Percentiles rank a stretch among this genome's conserved stretches.
These are phyloP conservation scores for Prietella phreatophila DNA, from an alignment of 2,113 vertebrate species.

Conservation along the genomic window DNA sequence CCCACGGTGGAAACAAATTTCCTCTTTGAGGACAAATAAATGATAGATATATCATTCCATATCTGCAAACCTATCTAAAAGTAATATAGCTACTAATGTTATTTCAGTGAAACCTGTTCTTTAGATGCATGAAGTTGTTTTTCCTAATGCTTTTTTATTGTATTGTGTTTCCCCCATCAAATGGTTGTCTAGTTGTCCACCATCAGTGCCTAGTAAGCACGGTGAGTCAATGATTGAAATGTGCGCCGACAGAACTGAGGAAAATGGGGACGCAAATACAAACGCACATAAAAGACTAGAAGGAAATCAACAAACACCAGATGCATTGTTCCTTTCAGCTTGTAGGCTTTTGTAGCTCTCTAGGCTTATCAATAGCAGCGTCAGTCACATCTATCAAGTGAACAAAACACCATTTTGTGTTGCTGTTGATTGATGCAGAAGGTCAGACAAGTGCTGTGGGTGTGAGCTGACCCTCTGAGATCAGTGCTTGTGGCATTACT, in stretches of 20 bases:
- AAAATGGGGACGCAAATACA: neutral
- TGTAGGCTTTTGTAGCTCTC: neutral
- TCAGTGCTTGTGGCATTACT: conserved; percentile 8
- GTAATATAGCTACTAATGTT: neutral
- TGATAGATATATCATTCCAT: neutral
- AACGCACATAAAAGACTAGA: neutral
- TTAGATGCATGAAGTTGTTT: neutral
- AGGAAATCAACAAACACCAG: neutral
- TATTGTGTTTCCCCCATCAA: neutral
- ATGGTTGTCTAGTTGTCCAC: neutral
- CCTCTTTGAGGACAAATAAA: too few relatives aligned
- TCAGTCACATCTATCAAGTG: conserved; percentile 8
- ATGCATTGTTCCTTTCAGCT: neutral
- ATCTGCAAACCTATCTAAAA: neutral
- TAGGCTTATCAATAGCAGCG: neutral
- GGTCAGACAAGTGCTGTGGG: conserved; percentile 19
- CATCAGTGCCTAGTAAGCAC: too few relatives aligned
- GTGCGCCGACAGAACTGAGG: neutral
- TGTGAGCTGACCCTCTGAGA: neutral
- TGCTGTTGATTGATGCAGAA: neutral
- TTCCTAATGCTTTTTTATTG: neutral
- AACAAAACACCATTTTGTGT: conserved; percentile 21
- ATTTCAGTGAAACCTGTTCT: neutral
- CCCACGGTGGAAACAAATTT: too few relatives aligned
- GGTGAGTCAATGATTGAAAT: neutral